Evolutionary conservation across 2,888 invertebrate genomes (phyloP), one percentile per base, ranked within the genome.

Genomic region (Matsumyia berberina): DNA sequence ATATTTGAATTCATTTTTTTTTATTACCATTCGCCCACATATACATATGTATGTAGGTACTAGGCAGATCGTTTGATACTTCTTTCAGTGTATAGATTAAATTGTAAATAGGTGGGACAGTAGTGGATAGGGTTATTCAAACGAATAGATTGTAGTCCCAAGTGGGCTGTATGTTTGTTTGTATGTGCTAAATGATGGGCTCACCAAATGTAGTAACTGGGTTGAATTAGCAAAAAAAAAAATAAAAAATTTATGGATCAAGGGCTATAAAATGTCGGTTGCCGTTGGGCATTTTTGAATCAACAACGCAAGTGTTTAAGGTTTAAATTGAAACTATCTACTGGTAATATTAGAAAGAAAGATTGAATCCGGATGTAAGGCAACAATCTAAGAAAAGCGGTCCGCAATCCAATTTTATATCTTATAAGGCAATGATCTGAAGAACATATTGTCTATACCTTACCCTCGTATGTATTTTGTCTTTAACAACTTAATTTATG

Each of bases 31-130:
- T 64, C 39, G 77, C 70, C 76, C 77, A 70, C 64, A 80, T 69
- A 62, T 77, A 46, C n/a, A n/a, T n/a, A n/a, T n/a, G n/a, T n/a
- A n/a, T n/a, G 67, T 58, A 39, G 46, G 64, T 77, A 53, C 60
- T 62, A 53, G 29, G 55, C 67, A 70, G 80, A 79, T 76, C 37
- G 74, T 76, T 76, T 80, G 80, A 76, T 80, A 80, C 74, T 70
- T 66, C 17, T 69, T 57, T 64, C 17, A 11, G 15, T 79, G 73
- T 69, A 31, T 73, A 53, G 79, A 69, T 69, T 64, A 29, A 49
- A 66, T 5, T 62, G 62, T 51, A 66, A 66, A 55, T 67, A 69
- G 19, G 19, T 49, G 12, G n/a, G 37, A 78, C 70, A 78, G 70
- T 70, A 39, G 70, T 37, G 67, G 11, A 39, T 57, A 29, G 42